A percentile compares a stretch with the other conserved stretches of the same genome.
These are phyloP conservation scores for Megaptera novaeangliae DNA, from an alignment of 2,113 vertebrate genomes.

Conservation along the genomic window DNA sequence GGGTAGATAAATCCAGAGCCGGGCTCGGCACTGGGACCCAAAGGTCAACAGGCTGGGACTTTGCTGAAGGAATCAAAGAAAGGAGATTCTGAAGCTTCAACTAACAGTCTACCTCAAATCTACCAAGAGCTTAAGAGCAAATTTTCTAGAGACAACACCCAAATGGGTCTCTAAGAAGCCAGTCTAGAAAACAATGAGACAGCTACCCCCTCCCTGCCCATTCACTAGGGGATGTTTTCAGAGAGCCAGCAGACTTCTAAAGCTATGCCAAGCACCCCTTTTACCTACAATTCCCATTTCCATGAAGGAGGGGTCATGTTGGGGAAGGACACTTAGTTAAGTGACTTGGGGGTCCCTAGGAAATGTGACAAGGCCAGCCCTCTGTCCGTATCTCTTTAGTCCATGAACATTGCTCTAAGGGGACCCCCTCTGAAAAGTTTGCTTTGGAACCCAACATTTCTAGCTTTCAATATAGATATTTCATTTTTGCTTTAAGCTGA, in stretches of 20 bases:
- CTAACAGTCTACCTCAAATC: conserved; percentile 1
- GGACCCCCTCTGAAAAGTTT: neutral
- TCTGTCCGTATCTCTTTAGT: neutral
- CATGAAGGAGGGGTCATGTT: neutral
- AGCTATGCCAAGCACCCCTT: neutral
- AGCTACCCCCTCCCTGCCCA: neutral
- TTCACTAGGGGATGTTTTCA: neutral
- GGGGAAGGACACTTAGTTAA: neutral
- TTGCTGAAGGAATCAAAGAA: conserved; percentile 42
- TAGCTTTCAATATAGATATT: neutral
- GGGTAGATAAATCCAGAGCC: conserved; percentile 62
- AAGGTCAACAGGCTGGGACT: conserved; percentile 44
- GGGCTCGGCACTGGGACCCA: conserved; percentile 4
- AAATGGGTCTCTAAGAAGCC: neutral
- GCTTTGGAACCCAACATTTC: neutral
- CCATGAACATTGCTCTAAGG: neutral
- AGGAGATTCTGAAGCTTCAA: conserved; percentile 17
- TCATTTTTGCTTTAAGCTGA: neutral
- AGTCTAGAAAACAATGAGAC: neutral
- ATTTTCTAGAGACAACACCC: neutral
- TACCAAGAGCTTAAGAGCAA: neutral
- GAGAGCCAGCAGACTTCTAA: neutral
- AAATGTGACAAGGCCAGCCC: neutral
- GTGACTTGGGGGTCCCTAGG: neutral
- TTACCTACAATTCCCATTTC: neutral